These are phyloP conservation scores for Steatocranus sp. DNA, from an alignment of 2,797 vertebrate species.

Conservation along the genomic window DNA sequence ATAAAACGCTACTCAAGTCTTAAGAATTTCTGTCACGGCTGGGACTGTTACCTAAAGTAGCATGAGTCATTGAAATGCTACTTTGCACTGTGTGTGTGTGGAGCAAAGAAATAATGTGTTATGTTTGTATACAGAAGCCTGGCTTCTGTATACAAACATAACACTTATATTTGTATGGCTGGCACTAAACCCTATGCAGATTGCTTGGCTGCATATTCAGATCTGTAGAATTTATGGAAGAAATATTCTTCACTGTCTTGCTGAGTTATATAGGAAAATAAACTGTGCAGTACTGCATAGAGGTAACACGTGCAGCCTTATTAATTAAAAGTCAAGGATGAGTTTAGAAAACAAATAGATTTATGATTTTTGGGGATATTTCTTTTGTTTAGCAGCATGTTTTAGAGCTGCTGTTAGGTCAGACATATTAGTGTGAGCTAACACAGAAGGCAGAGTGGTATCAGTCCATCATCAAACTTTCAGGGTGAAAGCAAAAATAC, in stretches of 20 bases:
- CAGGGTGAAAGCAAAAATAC: neutral
- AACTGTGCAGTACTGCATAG: neutral
- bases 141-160: too few species aligned
- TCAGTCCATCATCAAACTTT: neutral
- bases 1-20: conserved; percentile 1
- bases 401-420: neutral
- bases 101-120: neutral
- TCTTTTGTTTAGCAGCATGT: neutral
- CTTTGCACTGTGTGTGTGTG: neutral
- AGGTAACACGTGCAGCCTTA: neutral
- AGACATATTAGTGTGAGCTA: neutral
- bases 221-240: neutral
- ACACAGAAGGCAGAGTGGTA: neutral
- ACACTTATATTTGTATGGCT: neutral
- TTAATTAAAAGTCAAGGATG: neutral
- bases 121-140: neutral
- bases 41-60: neutral
- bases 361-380: rapidly evolving
- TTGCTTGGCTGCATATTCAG: neutral
- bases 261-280: neutral
- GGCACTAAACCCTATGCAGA: neutral
- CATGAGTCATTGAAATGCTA: conserved; percentile 5
- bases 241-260: neutral
- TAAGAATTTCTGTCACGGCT: neutral
- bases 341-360: neutral